phyloP scores from a whole-genome alignment of 2,888 invertebrate genomes.

The Lasius platythorax region DNA sequence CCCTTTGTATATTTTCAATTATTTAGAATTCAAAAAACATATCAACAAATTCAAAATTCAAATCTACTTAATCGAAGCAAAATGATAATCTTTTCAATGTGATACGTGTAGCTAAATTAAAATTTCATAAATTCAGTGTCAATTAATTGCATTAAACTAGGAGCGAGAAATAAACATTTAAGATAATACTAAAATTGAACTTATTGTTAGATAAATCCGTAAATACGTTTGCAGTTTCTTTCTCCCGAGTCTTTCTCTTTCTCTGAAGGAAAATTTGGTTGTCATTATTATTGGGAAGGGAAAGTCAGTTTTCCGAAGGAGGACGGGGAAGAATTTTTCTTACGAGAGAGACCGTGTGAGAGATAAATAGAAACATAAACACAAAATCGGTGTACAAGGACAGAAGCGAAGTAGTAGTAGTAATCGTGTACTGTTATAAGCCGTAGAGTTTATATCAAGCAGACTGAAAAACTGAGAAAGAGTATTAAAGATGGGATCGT shows the following conservation, averaged over 20 bases:
- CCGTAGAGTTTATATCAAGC: constrained; percentile 62
- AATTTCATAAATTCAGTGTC: not conserved
- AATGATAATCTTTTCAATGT: not conserved
- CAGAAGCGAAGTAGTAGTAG: constrained; percentile 58
- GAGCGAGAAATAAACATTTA: constrained; percentile 28
- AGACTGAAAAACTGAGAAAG: constrained; percentile 61
- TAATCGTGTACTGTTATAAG: constrained; percentile 67
- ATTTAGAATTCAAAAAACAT: not conserved
- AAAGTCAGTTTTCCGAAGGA: constrained; percentile 11
- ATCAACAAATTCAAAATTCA: not conserved
- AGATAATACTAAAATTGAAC: not conserved
- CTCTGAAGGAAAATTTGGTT: not conserved
- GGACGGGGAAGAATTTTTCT: constrained; percentile 10
- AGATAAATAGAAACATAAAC: constrained; percentile 46
- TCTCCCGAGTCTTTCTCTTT: not conserved
- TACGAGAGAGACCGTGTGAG: constrained; percentile 15
- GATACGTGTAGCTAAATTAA: not conserved
- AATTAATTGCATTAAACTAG: not conserved
- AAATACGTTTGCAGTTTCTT: not conserved
- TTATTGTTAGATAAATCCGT: not conserved
- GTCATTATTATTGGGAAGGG: constrained; percentile 27
- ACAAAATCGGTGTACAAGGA: constrained; percentile 53
- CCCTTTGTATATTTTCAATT: not conserved
- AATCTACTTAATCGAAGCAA: not conserved
- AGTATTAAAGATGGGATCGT: constrained; percentile 61